phyloP scores from a whole-genome alignment of 2,888 invertebrate genomes.

The Meghimatium bilineatum region DNA sequence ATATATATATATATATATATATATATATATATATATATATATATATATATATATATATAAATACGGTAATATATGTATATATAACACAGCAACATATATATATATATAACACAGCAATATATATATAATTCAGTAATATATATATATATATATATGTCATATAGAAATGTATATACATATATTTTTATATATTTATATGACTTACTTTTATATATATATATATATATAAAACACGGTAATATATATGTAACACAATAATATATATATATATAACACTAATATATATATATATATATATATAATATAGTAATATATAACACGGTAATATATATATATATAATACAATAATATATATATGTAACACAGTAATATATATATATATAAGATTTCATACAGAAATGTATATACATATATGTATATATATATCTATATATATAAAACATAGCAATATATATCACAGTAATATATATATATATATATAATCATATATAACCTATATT shows the following conservation, averaged over 20 bases:
- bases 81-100: not conserved
- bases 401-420: not conserved
- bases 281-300: not conserved
- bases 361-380: not conserved
- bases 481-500: too few species aligned
- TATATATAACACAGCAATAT: not conserved
- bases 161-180: not conserved
- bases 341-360: not conserved
- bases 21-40: not conserved
- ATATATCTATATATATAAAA: slow-evolving; percentile 57
- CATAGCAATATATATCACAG: too few species aligned
- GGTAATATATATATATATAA: not conserved
- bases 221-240: not conserved
- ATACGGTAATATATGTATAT: not conserved
- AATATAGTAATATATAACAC: not conserved
- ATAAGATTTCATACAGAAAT: not conserved
- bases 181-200: not conserved
- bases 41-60: not conserved
- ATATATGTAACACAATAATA: not conserved
- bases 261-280: not conserved
- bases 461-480: too few species aligned
- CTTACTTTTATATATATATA: not conserved
- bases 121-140: not conserved
- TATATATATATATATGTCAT: not conserved
- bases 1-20: not conserved